Conservation (phyloP, 1,140 invertebrate species). For the Pteromalus puparum region DNA sequence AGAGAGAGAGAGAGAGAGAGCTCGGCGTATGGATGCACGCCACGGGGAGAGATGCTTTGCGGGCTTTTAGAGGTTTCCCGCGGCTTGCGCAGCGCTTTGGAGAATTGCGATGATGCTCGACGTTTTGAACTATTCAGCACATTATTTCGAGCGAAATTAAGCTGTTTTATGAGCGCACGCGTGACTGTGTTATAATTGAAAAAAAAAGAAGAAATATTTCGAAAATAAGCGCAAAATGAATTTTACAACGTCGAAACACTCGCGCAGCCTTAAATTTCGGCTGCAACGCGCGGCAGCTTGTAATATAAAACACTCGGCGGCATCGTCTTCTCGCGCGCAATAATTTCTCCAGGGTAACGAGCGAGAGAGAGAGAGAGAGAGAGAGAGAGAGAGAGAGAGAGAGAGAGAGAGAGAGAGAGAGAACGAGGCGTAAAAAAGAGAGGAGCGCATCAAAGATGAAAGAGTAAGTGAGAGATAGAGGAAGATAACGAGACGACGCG, state of each 20-base stretch:
- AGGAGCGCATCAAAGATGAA: constrained; percentile 45
- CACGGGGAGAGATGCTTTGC: not conserved
- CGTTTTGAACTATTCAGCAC: too few species aligned
- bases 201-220: not conserved
- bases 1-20: too few species aligned
- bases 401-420: too few species aligned
- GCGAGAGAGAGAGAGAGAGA: not conserved
- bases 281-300: not conserved
- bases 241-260: not conserved
- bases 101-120: not conserved
- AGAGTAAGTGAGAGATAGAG: constrained; percentile 54
- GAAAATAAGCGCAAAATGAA: not conserved
- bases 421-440: constrained; percentile 40
- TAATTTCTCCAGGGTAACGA: constrained; percentile 23
- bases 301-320: not conserved
- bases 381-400: not conserved
- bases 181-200: not conserved
- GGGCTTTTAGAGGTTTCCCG: not conserved
- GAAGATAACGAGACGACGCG: constrained; percentile 51
- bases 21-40: not conserved
- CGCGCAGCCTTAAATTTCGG: too few species aligned
- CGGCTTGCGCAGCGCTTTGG: not conserved
- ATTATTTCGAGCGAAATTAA: too few species aligned
- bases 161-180: too few species aligned
- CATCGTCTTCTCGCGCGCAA: not conserved